A percentile compares a stretch with the other conserved stretches of the same genome.
These are phyloP conservation scores for Scaptomyza hsui DNA, from an alignment of 1,140 invertebrate species.

Conservation along the genomic window DNA sequence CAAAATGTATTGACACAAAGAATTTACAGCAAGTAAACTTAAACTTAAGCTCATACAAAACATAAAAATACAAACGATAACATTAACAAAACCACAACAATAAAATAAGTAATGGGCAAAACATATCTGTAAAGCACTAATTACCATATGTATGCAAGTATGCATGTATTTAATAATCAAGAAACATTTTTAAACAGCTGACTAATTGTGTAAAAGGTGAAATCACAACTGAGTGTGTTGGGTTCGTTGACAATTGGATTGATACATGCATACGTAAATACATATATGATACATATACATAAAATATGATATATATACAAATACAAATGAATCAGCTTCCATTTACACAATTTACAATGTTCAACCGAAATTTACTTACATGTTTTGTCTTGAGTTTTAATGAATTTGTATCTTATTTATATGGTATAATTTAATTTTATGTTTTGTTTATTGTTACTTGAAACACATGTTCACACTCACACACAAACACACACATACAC, in stretches of 20 bases:
- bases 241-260: constrained; percentile 1
- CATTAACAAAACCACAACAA: no score
- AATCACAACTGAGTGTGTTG: background rate
- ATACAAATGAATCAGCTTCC: constrained; percentile 31
- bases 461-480: constrained; percentile 15
- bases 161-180: background rate
- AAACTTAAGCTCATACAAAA: background rate
- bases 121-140: constrained; percentile 45
- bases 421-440: background rate
- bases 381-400: background rate
- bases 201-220: background rate
- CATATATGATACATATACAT: constrained; percentile 9
- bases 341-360: constrained; percentile 9
- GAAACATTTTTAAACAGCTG: background rate
- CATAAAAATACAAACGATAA: no score
- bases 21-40: constrained; percentile 7
- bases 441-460: constrained; percentile 27
- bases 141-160: constrained; percentile 23
- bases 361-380: constrained; percentile 17
- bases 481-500: constrained; percentile 11
- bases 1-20: constrained; percentile 12
- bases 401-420: constrained; percentile 8
- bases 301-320: constrained; percentile 5
- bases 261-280: background rate
- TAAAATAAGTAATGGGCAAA: constrained; percentile 33